Evolutionary conservation across 2,113 vertebrate genomes (phyloP).

Genomic region (Oryzias celebensis): DNA sequence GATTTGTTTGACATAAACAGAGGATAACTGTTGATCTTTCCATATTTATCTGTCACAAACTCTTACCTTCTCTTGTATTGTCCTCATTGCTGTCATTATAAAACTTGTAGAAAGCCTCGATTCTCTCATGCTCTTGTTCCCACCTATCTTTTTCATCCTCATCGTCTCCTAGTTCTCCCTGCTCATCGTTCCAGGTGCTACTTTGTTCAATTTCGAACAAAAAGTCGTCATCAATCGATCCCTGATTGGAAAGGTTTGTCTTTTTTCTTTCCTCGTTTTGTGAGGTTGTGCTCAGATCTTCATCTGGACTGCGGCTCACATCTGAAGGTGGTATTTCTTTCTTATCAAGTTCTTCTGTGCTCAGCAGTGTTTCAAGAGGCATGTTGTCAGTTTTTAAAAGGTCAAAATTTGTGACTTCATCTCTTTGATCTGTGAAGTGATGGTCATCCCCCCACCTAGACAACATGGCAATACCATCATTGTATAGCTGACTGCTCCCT

Average conservation of each 20-base stretch:
- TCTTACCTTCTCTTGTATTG: constrained; percentile 54
- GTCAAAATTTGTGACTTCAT: constrained; percentile 10
- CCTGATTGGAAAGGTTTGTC: constrained; percentile 25
- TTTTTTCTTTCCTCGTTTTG: constrained; percentile 10
- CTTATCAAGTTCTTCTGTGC: constrained; percentile 24
- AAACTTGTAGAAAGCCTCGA: constrained; percentile 71
- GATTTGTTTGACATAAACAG: not conserved
- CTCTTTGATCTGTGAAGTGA: not conserved
- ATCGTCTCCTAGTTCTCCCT: constrained; percentile 37
- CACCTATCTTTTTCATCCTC: constrained; percentile 60
- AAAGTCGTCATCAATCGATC: constrained; percentile 59
- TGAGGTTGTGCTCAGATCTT: constrained; percentile 4
- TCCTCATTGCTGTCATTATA: constrained; percentile 54
- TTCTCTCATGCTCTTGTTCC: constrained; percentile 71
- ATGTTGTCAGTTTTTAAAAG: constrained; percentile 7
- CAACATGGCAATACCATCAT: not conserved
- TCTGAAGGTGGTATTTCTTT: constrained; percentile 11
- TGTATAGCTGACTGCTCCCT: not conserved
- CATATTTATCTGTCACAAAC: not conserved
- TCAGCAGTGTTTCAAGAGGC: constrained; percentile 34
- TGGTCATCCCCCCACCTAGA: not conserved
- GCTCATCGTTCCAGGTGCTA: constrained; percentile 15
- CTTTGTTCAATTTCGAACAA: constrained; percentile 38
- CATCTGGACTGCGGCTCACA: constrained; percentile 13
- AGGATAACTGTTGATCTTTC: not conserved